phyloP scores from a whole-genome alignment of 2,888 invertebrate species.

The Drosophila tripunctata region DNA sequence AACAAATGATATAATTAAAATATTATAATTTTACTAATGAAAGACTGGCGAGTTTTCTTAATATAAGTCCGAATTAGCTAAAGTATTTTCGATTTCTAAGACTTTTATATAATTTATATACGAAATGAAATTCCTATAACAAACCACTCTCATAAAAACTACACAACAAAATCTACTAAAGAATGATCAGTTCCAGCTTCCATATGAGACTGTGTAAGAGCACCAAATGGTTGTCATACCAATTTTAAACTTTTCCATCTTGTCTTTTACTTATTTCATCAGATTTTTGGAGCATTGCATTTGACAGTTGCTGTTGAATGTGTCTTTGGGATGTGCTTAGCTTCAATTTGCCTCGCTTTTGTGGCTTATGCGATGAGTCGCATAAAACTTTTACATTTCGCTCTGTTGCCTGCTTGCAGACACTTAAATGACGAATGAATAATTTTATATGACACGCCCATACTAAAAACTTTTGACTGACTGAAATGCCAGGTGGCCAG shows the following conservation, averaged over 20 bases:
- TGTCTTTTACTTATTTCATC: not conserved
- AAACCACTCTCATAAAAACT: too few species aligned
- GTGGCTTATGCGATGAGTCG: conserved; percentile 53
- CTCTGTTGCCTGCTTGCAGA: conserved; percentile 55
- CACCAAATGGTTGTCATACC: not conserved
- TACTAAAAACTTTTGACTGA: conserved; percentile 57
- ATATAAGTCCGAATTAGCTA: too few species aligned
- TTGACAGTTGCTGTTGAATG: conserved; percentile 39
- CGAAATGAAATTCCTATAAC: too few species aligned
- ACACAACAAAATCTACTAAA: too few species aligned
- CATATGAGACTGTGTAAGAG: too few species aligned
- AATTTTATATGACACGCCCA: conserved; percentile 66
- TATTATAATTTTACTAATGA: too few species aligned
- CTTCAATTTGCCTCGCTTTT: conserved; percentile 43
- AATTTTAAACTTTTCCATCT: not conserved
- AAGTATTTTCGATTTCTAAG: too few species aligned
- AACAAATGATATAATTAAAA: too few species aligned
- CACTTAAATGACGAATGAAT: conserved; percentile 77
- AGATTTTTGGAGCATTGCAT: conserved; percentile 40
- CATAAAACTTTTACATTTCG: conserved; percentile 73
- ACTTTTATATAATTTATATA: too few species aligned
- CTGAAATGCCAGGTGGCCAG: conserved; percentile 17
- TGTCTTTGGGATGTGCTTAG: conserved; percentile 22
- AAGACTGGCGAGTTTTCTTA: too few species aligned
- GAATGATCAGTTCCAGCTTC: too few species aligned